Conservation (phyloP, 2,888 invertebrate genomes). For the Meloe dianella region DNA sequence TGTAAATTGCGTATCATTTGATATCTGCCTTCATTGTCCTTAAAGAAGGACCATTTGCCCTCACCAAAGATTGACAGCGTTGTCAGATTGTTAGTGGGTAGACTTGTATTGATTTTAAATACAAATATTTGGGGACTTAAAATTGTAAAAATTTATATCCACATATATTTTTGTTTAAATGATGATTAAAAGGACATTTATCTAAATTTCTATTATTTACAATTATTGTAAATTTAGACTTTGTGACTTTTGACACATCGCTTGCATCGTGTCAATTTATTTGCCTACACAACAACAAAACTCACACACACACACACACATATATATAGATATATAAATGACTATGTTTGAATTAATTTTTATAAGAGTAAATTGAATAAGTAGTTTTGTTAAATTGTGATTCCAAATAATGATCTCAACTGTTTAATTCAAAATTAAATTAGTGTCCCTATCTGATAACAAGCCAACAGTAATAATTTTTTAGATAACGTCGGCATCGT, state of each 20-base stretch:
- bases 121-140: too few species aligned
- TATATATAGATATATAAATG: slow-evolving; percentile 24
- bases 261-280: slow-evolving; percentile 14
- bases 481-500: background rate
- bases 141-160: too few species aligned
- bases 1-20: too few species aligned
- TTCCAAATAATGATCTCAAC: slow-evolving; percentile 41
- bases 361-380: slow-evolving; percentile 56
- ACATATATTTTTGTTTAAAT: too few species aligned
- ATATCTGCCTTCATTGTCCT: too few species aligned
- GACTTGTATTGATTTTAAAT: too few species aligned
- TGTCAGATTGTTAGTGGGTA: too few species aligned
- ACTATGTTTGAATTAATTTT: slow-evolving; percentile 46
- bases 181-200: too few species aligned
- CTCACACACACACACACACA: background rate
- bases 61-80: too few species aligned
- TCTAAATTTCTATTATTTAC: too few species aligned
- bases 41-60: too few species aligned
- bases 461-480: too few species aligned
- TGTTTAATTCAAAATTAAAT: slow-evolving; percentile 41
- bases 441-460: background rate
- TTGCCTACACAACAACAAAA: slow-evolving; percentile 17
- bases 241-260: slow-evolving; percentile 5
- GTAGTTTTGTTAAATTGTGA: slow-evolving; percentile 42
- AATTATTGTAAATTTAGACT: background rate